Evolutionary conservation across 2,888 invertebrate species (phyloP).

Genomic region (Punctoribates punctum): DNA sequence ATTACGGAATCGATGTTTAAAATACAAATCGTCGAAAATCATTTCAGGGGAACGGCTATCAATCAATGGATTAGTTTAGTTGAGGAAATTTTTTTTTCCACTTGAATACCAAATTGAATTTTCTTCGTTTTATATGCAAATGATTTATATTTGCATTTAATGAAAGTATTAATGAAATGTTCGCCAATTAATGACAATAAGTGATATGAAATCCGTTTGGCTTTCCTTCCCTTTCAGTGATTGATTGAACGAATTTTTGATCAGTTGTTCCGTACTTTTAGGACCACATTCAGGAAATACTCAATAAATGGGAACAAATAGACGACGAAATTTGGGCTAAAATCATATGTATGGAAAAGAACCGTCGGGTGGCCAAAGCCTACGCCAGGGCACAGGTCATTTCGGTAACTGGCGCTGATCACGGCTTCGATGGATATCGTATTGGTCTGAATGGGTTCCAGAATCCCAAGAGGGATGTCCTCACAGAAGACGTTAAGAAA

Average conservation of each 20-base stretch:
- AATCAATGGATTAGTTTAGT: too few relatives aligned
- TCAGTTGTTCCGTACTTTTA: background rate
- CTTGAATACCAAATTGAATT: too few relatives aligned
- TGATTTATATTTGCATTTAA: too few relatives aligned
- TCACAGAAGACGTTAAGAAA: constrained; percentile 86
- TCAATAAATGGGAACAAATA: constrained; percentile 93
- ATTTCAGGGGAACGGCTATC: too few relatives aligned
- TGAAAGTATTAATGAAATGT: too few relatives aligned
- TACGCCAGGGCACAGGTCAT: constrained; percentile 92
- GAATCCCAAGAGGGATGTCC: constrained; percentile 89
- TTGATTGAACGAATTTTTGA: background rate
- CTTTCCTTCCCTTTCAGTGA: background rate
- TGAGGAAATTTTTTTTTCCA: too few relatives aligned
- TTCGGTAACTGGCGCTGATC: constrained; percentile 90
- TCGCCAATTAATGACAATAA: too few relatives aligned
- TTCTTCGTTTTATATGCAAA: too few relatives aligned
- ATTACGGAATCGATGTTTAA: too few relatives aligned
- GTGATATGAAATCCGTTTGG: background rate
- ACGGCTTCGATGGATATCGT: constrained; percentile 95
- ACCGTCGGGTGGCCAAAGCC: constrained; percentile 91
- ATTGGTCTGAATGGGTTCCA: constrained; percentile 94
- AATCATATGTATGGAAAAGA: constrained; percentile 93
- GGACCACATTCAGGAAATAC: constrained; percentile 83
- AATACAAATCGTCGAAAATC: too few relatives aligned
- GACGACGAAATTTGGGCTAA: constrained; percentile 99